phyloP scores from a whole-genome alignment of 2,888 invertebrate genomes.

The Cyclophora punctaria region DNA sequence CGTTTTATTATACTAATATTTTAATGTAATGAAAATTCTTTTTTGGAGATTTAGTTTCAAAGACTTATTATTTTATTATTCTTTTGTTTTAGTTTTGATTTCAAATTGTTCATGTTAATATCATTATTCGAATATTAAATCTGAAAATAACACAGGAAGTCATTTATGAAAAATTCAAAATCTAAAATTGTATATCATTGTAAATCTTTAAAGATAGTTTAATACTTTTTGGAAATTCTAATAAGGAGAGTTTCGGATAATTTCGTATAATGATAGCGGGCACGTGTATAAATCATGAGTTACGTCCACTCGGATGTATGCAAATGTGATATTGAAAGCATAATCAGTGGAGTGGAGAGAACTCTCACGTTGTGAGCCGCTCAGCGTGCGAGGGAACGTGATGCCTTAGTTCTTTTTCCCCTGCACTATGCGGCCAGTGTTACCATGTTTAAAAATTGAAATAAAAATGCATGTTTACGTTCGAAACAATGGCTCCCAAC shows the following conservation, averaged over 20 bases:
- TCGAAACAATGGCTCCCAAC: conserved; percentile 45
- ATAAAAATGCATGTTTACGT: conserved; percentile 28
- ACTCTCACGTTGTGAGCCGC: conserved; percentile 36
- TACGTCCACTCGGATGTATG: conserved; percentile 29
- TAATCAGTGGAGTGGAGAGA: conserved; percentile 43
- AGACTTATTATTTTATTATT: background rate
- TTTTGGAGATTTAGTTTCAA: background rate
- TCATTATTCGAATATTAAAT: too few relatives aligned
- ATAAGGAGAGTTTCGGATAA: conserved; percentile 33
- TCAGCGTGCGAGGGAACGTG: conserved; percentile 51
- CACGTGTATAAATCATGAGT: conserved; percentile 26
- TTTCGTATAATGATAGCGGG: conserved; percentile 29
- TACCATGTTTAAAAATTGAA: conserved; percentile 42
- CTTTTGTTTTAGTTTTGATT: background rate
- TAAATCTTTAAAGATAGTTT: conserved; percentile 24
- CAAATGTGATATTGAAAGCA: conserved; percentile 32
- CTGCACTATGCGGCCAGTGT: conserved; percentile 25
- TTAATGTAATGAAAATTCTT: too few relatives aligned
- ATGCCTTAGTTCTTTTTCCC: conserved; percentile 35
- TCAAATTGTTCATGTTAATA: background rate
- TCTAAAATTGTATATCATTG: conserved; percentile 20
- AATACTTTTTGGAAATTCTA: conserved; percentile 39
- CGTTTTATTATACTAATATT: conserved; percentile 1
- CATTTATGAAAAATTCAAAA: too few relatives aligned
- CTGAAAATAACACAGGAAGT: too few relatives aligned